Base-by-base conservation (phyloP, 1,140 invertebrate genomes). In the Apis cerana region DNA sequence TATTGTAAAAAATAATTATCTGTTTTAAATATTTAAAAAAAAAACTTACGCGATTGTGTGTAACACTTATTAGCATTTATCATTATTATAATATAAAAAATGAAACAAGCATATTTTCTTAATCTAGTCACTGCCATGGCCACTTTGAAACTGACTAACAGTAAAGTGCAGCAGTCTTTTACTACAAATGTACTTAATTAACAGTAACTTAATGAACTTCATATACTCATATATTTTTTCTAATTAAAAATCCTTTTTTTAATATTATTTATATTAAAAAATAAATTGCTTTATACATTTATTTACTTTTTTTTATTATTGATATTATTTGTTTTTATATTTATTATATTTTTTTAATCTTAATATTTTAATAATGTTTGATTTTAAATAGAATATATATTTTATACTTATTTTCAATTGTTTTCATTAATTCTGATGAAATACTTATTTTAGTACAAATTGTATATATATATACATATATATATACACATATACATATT, bases 361-460 rank as follows among this genome's bases (percentile, higher is more conserved):
- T 19, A 74, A 17, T 64, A 33, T 33, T 33, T 64, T 19, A 64
- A 64, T 54, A 54, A 64, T 11, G 33, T n/a, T 43, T 59, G 7
- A 1, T 62, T 58, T 19, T 48, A 58, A 48, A 27, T 50, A 71
- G n/a, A 58, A 61, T n/a, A 12, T 33, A 23, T 65, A 43, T 43
- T 43, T 43, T 43, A 19, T 33, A 72, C 59, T 43, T 70, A 54
- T 52, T 80, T 58, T 74, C n/a, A n/a, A 65, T 21, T 71, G 52
- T 27, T 59, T 85, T 81, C 59, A 68, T 54, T 21, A 33, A 19
- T 68, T n/a, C 69, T 84, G 68, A 83, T 89, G 85, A 89, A 87
- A 86, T 75, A 89, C 79, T 89, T 88, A 82, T 88, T 86, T 88
- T 84, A 68, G 81, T 76, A 83, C 50, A 68, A 82, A 67, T 68